Evolutionary conservation across 2,797 vertebrate species (phyloP).

Genomic region (Epinephelus awoara): DNA sequence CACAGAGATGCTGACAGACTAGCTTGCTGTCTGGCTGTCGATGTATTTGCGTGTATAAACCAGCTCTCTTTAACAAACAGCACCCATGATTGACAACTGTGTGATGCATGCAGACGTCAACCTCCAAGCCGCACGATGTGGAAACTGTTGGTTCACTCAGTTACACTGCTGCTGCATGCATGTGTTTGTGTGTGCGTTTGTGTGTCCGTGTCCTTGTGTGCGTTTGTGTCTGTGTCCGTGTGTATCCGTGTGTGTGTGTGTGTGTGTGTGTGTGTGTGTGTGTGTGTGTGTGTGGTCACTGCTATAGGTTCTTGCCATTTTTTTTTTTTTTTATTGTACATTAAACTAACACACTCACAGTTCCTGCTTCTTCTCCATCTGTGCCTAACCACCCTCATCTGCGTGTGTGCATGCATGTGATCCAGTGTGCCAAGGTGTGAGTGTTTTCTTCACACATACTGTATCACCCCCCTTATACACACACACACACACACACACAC

Average conservation of each 20-base stretch:
- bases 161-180: conserved; percentile 56
- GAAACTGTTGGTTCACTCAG: conserved; percentile 41
- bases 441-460: conserved; percentile 35
- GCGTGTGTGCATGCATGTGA: conserved; percentile 50
- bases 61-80: conserved; percentile 61
- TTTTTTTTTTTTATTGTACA: conserved; percentile 51
- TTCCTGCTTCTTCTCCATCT: conserved; percentile 70
- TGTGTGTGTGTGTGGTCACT: conserved; percentile 51
- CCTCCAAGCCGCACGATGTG: conserved; percentile 34
- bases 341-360: conserved; percentile 64
- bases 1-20: conserved; percentile 25
- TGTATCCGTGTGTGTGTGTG: conserved; percentile 12
- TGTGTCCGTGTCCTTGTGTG: neutral
- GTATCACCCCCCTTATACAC: conserved; percentile 24
- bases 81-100: conserved; percentile 59
- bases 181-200: neutral
- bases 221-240: conserved; percentile 21
- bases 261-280: conserved; percentile 29
- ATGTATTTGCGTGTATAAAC: conserved; percentile 34
- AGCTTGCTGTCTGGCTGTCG: conserved; percentile 40
- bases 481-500: conserved; percentile 31
- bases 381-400: conserved; percentile 61
- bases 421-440: conserved; percentile 59
- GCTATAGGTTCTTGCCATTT: conserved; percentile 61
- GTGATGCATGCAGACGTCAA: conserved; percentile 67